Percentiles rank a stretch among this genome's conserved stretches.
phyloP scores from a whole-genome alignment of 2,113 vertebrate genomes.

The Ciconia maguari region DNA sequence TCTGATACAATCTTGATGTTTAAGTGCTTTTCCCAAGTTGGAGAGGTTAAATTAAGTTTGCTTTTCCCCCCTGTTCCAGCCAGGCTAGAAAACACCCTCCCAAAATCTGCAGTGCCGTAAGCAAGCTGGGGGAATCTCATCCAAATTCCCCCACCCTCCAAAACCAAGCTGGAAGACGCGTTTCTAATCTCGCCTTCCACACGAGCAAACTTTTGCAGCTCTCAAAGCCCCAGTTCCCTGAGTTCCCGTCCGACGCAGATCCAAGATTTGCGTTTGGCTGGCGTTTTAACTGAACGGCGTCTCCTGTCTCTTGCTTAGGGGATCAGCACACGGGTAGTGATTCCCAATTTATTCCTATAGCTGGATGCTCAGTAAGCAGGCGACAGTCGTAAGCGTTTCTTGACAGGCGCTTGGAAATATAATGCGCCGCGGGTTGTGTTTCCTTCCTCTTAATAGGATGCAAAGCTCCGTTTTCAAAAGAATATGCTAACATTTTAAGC shows the following conservation, averaged over 20 bases:
- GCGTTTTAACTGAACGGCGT: background rate
- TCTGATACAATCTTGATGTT: no score
- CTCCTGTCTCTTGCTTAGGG: background rate
- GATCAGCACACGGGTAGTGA: background rate
- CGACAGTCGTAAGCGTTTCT: conserved; percentile 20
- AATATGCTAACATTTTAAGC: conserved; percentile 71
- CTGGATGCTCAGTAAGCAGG: conserved; percentile 38
- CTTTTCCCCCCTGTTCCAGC: background rate
- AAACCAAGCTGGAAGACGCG: background rate
- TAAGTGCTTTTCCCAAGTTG: background rate
- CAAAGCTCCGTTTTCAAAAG: conserved; percentile 72
- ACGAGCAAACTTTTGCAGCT: background rate
- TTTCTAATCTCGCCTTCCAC: background rate
- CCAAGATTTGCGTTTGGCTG: background rate
- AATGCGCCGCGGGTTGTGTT: conserved; percentile 40
- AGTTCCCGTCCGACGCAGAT: fast-evolving
- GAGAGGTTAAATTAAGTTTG: background rate
- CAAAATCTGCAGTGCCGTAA: background rate
- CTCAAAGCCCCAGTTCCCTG: fast-evolving
- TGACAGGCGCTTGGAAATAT: conserved; percentile 60
- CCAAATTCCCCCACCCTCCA: background rate
- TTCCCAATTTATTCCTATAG: conserved; percentile 30
- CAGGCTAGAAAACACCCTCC: background rate
- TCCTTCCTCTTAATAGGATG: conserved; percentile 63
- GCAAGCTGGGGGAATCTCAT: background rate